Evolutionary conservation across 1,140 invertebrate species (phyloP).

Genomic region (Lerema accius): DNA sequence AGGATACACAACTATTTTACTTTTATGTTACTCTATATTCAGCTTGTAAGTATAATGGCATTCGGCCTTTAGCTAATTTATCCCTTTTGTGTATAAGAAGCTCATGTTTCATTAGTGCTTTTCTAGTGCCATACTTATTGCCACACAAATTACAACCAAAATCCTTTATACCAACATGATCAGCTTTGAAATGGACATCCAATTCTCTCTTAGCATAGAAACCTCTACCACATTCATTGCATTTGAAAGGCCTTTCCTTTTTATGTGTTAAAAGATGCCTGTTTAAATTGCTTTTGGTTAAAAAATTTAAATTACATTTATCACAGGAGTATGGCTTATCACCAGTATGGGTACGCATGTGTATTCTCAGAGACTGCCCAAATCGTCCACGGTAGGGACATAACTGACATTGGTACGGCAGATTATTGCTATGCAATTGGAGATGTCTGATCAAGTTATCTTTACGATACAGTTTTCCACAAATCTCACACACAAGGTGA

Average conservation of each 20-base stretch:
- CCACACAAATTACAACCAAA: conserved; percentile 70
- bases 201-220: conserved; percentile 49
- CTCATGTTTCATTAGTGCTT: conserved; percentile 71
- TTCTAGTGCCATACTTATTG: conserved; percentile 71
- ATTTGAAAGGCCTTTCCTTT: conserved; percentile 51
- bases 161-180: conserved; percentile 70
- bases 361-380: conserved; percentile 60
- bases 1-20: too few relatives aligned
- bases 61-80: conserved; percentile 50
- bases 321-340: conserved; percentile 75
- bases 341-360: conserved; percentile 75
- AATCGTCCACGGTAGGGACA: conserved; percentile 58
- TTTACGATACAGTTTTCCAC: conserved; percentile 53
- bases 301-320: conserved; percentile 68
- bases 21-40: too few relatives aligned
- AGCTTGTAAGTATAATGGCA: conserved; percentile 51
- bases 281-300: conserved; percentile 74
- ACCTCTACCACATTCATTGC: conserved; percentile 48
- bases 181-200: conserved; percentile 58
- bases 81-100: conserved; percentile 69
- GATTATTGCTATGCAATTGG: conserved; percentile 46
- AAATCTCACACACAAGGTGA: conserved; percentile 53
- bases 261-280: conserved; percentile 62
- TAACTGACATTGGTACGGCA: conserved; percentile 49
- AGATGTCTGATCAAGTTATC: conserved; percentile 47